phyloP scores from a whole-genome alignment of 1,140 invertebrate species.

The Bactericera cockerelli region DNA sequence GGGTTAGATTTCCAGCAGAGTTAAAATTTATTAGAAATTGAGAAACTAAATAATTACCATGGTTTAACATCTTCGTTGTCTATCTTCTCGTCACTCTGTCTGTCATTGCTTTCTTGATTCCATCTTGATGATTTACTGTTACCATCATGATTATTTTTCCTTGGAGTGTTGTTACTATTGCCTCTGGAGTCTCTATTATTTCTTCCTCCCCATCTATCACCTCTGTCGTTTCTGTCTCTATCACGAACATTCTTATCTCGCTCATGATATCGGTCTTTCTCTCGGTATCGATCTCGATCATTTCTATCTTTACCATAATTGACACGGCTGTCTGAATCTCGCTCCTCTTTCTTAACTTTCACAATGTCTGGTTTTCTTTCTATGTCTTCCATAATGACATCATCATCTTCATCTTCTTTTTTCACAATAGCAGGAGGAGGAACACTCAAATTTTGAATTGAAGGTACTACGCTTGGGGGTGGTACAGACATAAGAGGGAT shows the following conservation, averaged over 20 bases:
- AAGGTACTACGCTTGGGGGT: not conserved
- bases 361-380: not conserved
- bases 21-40: too few relatives aligned
- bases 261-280: not conserved
- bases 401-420: not conserved
- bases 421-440: not conserved
- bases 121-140: not conserved
- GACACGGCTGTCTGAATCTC: not conserved
- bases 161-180: not conserved
- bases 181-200: not conserved
- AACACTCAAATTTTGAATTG: conserved; percentile 1
- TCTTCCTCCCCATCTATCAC: not conserved
- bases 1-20: too few relatives aligned
- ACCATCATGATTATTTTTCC: not conserved
- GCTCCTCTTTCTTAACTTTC: not conserved
- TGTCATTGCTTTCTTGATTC: not conserved
- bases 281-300: not conserved
- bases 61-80: not conserved
- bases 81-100: not conserved
- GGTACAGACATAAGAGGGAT: not conserved
- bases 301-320: not conserved
- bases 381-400: conserved; percentile 1
- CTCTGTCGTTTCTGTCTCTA: not conserved
- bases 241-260: not conserved
- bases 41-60: too few relatives aligned